phyloP scores from a whole-genome alignment of 2,888 invertebrate genomes.

The Agrochola macilenta region DNA sequence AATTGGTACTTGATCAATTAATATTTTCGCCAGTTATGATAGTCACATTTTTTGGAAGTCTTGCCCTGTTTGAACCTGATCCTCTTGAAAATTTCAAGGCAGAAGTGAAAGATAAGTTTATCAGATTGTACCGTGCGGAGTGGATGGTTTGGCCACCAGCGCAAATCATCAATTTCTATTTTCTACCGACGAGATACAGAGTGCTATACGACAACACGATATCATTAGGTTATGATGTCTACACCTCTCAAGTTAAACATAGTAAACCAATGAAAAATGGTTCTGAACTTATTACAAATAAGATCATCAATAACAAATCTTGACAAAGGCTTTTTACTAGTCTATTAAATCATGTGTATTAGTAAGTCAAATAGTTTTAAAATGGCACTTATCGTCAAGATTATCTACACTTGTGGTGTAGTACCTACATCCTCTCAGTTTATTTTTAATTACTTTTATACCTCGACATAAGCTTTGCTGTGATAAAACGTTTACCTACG shows the following conservation, averaged over 20 bases:
- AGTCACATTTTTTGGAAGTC: slow-evolving; percentile 94
- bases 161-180: slow-evolving; percentile 97
- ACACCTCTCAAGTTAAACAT: slow-evolving; percentile 96
- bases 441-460: slow-evolving; percentile 23
- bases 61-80: slow-evolving; percentile 94
- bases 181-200: slow-evolving; percentile 95
- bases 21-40: slow-evolving; percentile 96
- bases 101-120: slow-evolving; percentile 94
- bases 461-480: slow-evolving; percentile 75
- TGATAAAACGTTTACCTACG: slow-evolving; percentile 75
- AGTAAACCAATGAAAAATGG: slow-evolving; percentile 72
- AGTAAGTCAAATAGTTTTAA: slow-evolving; percentile 59
- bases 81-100: slow-evolving; percentile 91
- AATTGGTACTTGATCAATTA: slow-evolving; percentile 96
- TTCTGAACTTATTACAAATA: slow-evolving; percentile 55
- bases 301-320: slow-evolving; percentile 34
- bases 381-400: slow-evolving; percentile 58
- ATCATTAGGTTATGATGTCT: slow-evolving; percentile 96
- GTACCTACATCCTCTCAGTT: slow-evolving; percentile 20
- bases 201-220: slow-evolving; percentile 97
- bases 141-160: slow-evolving; percentile 99
- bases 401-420: slow-evolving; percentile 35
- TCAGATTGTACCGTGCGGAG: slow-evolving; percentile 95
- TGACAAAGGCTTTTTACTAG: slow-evolving; percentile 50
- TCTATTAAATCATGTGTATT: slow-evolving; percentile 18